These are phyloP conservation scores for Ceratina calcarata DNA, from an alignment of 1,140 invertebrate genomes.

Conservation along the genomic window DNA sequence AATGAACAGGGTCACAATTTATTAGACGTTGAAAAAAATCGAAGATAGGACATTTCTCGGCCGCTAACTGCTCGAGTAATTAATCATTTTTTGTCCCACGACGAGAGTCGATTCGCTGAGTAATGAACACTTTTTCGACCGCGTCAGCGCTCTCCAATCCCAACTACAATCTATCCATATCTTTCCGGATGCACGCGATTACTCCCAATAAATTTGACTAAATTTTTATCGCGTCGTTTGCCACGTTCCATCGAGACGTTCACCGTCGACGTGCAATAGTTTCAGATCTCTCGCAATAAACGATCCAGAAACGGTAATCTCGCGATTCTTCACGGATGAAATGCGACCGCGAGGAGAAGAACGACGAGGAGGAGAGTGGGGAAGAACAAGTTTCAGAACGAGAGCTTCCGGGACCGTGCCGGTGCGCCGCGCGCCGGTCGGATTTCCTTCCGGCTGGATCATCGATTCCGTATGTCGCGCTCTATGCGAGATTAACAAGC, in stretches of 20 bases:
- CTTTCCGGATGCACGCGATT: neutral
- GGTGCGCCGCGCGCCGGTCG: conserved; percentile 19
- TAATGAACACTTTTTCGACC: neutral
- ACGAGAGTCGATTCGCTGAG: too few relatives aligned
- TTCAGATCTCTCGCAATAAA: neutral
- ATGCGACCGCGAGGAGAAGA: neutral
- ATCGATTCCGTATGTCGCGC: conserved; percentile 18
- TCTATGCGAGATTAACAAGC: conserved; percentile 49
- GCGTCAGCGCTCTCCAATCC: neutral
- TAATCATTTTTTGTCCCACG: too few relatives aligned
- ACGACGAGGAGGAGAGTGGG: too few relatives aligned
- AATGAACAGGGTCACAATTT: too few relatives aligned
- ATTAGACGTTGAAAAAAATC: too few relatives aligned
- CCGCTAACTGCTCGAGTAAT: too few relatives aligned
- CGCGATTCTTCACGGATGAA: conserved; percentile 38
- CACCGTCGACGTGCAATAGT: neutral
- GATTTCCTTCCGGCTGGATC: conserved; percentile 41
- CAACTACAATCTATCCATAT: neutral
- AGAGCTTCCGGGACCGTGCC: neutral
- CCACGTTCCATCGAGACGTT: conserved; percentile 4
- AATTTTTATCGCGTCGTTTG: conserved; percentile 10
- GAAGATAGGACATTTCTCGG: too few relatives aligned
- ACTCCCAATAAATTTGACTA: neutral
- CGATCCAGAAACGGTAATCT: conserved; percentile 31
- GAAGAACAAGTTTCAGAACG: conserved; percentile 3